Evolutionary conservation across 1,140 invertebrate genomes (phyloP).

Genomic region (Heliconius hermathena): DNA sequence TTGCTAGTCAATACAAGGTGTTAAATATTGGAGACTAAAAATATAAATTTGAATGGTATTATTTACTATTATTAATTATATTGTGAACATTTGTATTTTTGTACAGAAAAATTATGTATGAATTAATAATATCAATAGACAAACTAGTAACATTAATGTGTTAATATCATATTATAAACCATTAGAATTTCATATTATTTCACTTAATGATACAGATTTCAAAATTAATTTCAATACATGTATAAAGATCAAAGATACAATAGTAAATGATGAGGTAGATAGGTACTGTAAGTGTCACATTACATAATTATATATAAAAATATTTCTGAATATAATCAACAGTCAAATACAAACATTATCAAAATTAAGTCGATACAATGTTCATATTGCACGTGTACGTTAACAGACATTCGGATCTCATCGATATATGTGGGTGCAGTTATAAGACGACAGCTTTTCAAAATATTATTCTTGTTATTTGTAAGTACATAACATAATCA

Average conservation of each 20-base stretch:
- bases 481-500: not conserved
- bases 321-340: conserved; percentile 80
- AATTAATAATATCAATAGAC: conserved; percentile 13
- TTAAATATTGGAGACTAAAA: not conserved
- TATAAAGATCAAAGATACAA: conserved; percentile 43
- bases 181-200: not conserved
- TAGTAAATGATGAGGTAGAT: conserved; percentile 74
- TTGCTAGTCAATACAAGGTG: conserved; percentile 7
- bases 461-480: conserved; percentile 48
- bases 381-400: conserved; percentile 68
- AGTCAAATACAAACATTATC: conserved; percentile 79
- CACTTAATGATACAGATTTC: conserved; percentile 19
- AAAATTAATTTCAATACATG: conserved; percentile 41
- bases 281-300: conserved; percentile 65
- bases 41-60: not conserved
- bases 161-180: conserved; percentile 29
- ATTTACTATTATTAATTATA: not conserved
- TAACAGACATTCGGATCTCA: conserved; percentile 51
- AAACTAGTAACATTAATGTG: conserved; percentile 14
- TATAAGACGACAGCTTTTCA: conserved; percentile 43
- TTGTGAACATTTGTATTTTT: conserved; percentile 11
- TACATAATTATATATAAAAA: conserved; percentile 74
- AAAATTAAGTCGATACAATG: conserved; percentile 74
- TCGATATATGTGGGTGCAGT: conserved; percentile 35
- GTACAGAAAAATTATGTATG: conserved; percentile 5